A percentile compares a stretch with the other conserved stretches of the same genome.
Conservation (phyloP, 92 coral and sea anemone genomes). For the Ricordea florida region DNA sequence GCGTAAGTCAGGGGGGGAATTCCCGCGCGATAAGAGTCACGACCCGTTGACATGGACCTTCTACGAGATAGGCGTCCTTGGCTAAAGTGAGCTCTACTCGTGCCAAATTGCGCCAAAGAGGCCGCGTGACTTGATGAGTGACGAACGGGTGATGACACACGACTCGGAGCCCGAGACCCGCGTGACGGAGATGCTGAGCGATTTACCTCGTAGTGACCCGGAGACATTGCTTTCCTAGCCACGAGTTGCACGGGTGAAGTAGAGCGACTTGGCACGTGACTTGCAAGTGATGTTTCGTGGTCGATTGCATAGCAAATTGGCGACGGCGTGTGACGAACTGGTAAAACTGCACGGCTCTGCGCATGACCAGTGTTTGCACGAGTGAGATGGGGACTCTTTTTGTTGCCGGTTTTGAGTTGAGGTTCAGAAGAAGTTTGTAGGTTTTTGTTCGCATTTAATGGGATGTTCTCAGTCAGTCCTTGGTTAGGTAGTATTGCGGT, state of each 20-base stretch:
- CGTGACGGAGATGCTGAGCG: constrained; percentile 8
- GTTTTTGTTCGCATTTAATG: no score
- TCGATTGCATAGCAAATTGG: background rate
- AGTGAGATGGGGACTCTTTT: no score
- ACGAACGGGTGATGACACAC: constrained; percentile 3
- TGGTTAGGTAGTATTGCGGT: no score
- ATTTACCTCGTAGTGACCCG: no score
- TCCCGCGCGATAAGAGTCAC: background rate
- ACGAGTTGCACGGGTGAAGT: background rate
- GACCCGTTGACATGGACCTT: background rate
- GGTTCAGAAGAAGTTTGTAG: no score
- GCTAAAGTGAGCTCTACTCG: background rate
- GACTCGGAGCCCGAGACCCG: background rate
- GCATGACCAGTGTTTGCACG: no score
- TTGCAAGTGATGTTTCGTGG: constrained; percentile 1
- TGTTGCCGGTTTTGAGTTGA: no score
- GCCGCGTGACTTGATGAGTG: background rate
- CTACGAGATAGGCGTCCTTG: constrained; percentile 5
- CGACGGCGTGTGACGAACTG: background rate
- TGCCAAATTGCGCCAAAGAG: background rate
- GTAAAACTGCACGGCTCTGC: constrained; percentile 6
- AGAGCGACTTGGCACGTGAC: constrained; percentile 5
- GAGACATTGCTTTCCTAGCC: no score
- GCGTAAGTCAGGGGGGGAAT: constrained; percentile 45
- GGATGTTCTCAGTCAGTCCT: no score